A percentile compares a stretch with the other conserved stretches of the same genome.
phyloP scores from a whole-genome alignment of 2,888 invertebrate species.

The Crossocerus cetratus region DNA sequence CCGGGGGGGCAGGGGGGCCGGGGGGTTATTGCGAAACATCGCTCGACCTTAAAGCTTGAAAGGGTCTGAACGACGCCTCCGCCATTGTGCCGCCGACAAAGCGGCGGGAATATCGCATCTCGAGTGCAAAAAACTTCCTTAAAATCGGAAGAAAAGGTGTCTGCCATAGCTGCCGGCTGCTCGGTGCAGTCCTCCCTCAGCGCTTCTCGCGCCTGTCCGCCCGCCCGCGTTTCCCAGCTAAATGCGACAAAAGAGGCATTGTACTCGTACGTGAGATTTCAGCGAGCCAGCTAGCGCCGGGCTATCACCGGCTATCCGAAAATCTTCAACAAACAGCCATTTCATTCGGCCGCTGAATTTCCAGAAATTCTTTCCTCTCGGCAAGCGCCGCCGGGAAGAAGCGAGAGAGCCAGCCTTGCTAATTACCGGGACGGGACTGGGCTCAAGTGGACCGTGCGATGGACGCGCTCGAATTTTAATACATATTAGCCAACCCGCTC shows the following conservation, averaged over 20 bases:
- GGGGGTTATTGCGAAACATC: conserved; percentile 25
- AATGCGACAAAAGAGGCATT: conserved; percentile 57
- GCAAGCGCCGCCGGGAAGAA: too few relatives aligned
- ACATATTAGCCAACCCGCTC: background rate
- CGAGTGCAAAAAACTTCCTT: conserved; percentile 42
- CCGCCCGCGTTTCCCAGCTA: conserved; percentile 48
- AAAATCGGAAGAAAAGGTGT: conserved; percentile 55
- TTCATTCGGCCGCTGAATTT: too few relatives aligned
- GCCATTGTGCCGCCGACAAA: conserved; percentile 51
- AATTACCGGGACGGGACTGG: too few relatives aligned
- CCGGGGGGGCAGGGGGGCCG: background rate
- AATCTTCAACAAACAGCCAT: too few relatives aligned
- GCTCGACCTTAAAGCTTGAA: conserved; percentile 14
- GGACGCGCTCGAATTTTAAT: too few relatives aligned
- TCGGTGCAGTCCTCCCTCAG: conserved; percentile 6
- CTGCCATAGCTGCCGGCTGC: conserved; percentile 24
- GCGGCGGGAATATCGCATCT: conserved; percentile 43
- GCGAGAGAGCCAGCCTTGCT: too few relatives aligned
- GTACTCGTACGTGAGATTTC: conserved; percentile 57
- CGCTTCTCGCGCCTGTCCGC: conserved; percentile 18
- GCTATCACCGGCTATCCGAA: conserved; percentile 20
- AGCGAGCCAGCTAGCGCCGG: conserved; percentile 36
- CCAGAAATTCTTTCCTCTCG: too few relatives aligned
- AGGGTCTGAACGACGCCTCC: conserved; percentile 15
- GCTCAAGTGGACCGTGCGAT: too few relatives aligned